Conservation (phyloP, 2,888 invertebrate genomes). For the Drosophila kuntzei region DNA sequence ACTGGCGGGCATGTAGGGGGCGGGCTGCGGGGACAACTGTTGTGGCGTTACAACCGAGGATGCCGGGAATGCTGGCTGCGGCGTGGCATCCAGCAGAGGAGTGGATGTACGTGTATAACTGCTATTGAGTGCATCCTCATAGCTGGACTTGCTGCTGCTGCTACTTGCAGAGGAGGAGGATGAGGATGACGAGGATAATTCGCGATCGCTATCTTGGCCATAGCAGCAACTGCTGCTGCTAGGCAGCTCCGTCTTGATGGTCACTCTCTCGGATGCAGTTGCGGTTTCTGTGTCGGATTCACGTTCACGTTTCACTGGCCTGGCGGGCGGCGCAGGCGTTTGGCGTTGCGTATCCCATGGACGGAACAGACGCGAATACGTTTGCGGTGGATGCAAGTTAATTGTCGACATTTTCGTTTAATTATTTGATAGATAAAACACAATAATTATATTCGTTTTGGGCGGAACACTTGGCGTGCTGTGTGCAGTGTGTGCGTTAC, state of each 20-base stretch:
- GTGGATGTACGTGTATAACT: conserved; percentile 69
- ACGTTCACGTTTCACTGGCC: conserved; percentile 59
- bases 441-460: conserved; percentile 15
- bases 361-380: conserved; percentile 87
- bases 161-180: conserved; percentile 30
- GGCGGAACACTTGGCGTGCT: conserved; percentile 56
- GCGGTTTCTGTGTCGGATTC: conserved; percentile 49
- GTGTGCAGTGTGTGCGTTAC: conserved; percentile 72
- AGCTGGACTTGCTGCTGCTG: conserved; percentile 65
- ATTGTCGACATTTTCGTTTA: conserved; percentile 76
- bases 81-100: conserved; percentile 53
- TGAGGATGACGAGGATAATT: conserved; percentile 65
- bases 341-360: conserved; percentile 87
- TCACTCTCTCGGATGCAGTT: conserved; percentile 14
- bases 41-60: conserved; percentile 37
- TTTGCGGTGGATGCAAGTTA: conserved; percentile 84
- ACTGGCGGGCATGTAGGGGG: conserved; percentile 52
- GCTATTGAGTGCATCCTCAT: conserved; percentile 72
- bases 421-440: conserved; percentile 9
- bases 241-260: conserved; percentile 43
- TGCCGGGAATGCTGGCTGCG: conserved; percentile 51
- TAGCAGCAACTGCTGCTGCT: conserved; percentile 40
- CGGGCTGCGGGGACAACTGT: conserved; percentile 49
- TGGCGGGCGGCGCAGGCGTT: conserved; percentile 41
- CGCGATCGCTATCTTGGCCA: conserved; percentile 70